Evolutionary conservation across 2,797 vertebrate genomes (phyloP), one percentile per base, ranked within the genome.

Genomic region (Otus scops): DNA sequence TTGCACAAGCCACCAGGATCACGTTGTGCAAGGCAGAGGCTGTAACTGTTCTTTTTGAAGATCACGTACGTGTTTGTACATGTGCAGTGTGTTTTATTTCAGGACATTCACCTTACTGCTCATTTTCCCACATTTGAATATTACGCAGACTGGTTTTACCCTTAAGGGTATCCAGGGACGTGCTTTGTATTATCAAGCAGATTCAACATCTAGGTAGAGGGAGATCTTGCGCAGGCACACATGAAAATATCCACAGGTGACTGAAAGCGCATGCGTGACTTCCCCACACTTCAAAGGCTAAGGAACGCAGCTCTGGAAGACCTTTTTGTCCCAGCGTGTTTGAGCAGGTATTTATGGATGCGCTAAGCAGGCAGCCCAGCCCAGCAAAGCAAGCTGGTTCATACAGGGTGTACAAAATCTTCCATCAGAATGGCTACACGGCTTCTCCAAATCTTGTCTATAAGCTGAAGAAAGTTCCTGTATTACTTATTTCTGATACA

Each of bases 241-340:
- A 3, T 3, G 24, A 41, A 89, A 88, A 83, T 1, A 86, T 3
- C 13, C 47, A n/a, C 0, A 1, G 13, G 36, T 28, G 45, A 54
- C 36, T 17, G 60, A 78, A 48, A 24, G 48, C 1, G 0, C 16
- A 1, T 0, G 2, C 0, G 0, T 3, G 43, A 28, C 23, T 78
- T 16, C 32, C 41, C 27, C 34, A 36, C 34, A 10, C 41, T 63
- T 41, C 50, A 16, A 71, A 84, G 41, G 28, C 5, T 0, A 22
- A 32, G 36, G 57, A 61, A 27, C 2, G 2, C 20, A 9, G 22
- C 10, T 89, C 56, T 53, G 57, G 15, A 43, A 68, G 61, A 50
- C 13, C 5, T 80, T 36, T 57, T 13, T 41, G n/a, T 16, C 18
- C 54, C 45, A 3, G 1, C 9, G 15, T 28, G 17, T 22, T 41